phyloP scores from a whole-genome alignment of 2,888 invertebrate species.

The Hymenopus coronatus region DNA sequence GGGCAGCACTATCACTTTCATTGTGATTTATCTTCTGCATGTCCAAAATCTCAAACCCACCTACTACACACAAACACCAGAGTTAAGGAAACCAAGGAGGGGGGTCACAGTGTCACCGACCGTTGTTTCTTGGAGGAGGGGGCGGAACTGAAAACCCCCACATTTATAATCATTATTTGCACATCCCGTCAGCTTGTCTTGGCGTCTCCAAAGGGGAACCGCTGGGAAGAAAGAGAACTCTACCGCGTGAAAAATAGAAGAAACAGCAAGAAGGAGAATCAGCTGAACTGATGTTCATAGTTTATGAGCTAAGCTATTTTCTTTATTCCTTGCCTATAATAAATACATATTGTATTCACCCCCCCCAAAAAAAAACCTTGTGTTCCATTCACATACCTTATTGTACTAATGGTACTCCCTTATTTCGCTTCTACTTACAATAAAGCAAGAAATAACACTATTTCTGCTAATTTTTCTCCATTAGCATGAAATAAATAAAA shows the following conservation, averaged over 20 bases:
- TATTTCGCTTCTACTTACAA: too few relatives aligned
- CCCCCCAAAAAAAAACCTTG: too few relatives aligned
- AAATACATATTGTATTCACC: too few relatives aligned
- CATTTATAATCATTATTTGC: slow-evolving; percentile 37
- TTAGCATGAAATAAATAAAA: too few relatives aligned
- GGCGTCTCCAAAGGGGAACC: slow-evolving; percentile 14
- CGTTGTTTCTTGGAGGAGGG: slow-evolving; percentile 21
- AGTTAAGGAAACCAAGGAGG: neutral
- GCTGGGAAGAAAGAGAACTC: neutral
- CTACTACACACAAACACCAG: neutral
- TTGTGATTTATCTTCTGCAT: slow-evolving; percentile 22
- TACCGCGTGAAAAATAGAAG: slow-evolving; percentile 20
- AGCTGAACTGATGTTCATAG: too few relatives aligned
- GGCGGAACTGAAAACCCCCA: slow-evolving; percentile 30
- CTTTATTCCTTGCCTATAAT: too few relatives aligned
- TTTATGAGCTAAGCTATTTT: too few relatives aligned
- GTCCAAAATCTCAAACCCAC: slow-evolving; percentile 10
- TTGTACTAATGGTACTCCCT: too few relatives aligned
- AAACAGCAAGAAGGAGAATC: slow-evolving; percentile 21
- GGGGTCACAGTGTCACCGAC: slow-evolving; percentile 22
- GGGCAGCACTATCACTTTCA: slow-evolving; percentile 16
- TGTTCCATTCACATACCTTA: too few relatives aligned
- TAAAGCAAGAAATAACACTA: too few relatives aligned
- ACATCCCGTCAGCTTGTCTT: slow-evolving; percentile 33
- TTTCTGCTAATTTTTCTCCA: too few relatives aligned